These are phyloP conservation scores for Dendrophyllia cribrosa DNA, from an alignment of 64 coral and sea anemone species.

Conservation along the genomic window DNA sequence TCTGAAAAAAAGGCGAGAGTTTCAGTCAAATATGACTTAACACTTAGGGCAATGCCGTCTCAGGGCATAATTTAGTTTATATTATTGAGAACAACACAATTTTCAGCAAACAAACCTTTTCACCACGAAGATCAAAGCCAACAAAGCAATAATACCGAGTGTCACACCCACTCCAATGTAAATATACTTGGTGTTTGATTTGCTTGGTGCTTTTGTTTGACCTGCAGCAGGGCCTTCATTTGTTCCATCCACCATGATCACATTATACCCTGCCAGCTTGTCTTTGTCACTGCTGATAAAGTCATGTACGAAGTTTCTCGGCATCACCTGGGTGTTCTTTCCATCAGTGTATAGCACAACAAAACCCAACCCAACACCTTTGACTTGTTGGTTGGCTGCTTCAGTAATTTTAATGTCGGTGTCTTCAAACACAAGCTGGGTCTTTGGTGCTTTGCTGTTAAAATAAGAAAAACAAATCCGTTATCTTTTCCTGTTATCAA, in stretches of 20 bases:
- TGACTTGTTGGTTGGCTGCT: not conserved
- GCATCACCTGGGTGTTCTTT: not conserved
- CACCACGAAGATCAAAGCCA: not conserved
- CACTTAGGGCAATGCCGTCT: too few relatives aligned
- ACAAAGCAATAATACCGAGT: not conserved
- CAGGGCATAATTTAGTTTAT: too few relatives aligned
- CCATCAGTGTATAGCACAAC: not conserved
- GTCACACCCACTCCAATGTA: not conserved
- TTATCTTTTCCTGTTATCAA: not conserved
- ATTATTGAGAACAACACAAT: too few relatives aligned
- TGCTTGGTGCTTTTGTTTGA: not conserved
- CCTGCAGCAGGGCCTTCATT: not conserved
- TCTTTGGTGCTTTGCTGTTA: not conserved
- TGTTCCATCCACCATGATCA: conserved; percentile 4
- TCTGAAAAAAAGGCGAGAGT: too few relatives aligned
- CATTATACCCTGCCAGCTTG: not conserved
- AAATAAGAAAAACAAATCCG: not conserved
- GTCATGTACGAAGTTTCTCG: not conserved
- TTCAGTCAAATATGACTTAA: too few relatives aligned
- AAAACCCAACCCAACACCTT: not conserved
- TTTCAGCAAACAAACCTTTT: conserved; percentile 1
- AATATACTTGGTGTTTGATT: not conserved
- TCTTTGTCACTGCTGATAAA: not conserved
- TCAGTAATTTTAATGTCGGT: not conserved
- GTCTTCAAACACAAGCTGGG: not conserved